Base-by-base conservation (phyloP, 1,140 invertebrate genomes). In the Manduca sexta region DNA sequence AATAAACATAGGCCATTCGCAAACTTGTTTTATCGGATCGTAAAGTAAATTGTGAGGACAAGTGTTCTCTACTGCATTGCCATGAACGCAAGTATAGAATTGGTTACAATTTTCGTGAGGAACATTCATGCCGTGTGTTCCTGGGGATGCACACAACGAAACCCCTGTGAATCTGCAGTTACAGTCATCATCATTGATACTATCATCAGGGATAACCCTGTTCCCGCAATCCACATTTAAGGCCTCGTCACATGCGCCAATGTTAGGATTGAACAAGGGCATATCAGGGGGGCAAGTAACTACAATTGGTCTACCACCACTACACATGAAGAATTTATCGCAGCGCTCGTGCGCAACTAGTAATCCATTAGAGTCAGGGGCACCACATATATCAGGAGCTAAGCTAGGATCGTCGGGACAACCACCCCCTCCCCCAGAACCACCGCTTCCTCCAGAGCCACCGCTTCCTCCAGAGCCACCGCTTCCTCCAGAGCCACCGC, bases 1-100 rank as follows among this genome's bases (percentile, higher is more conserved):
- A 6, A 94, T 88, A 55, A 86, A 74, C 49, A 86, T 48, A 33
- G 89, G 78, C 88, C 90, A 86, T 60, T 92, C 86, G 68, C 92
- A 88, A 40, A 88, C 67, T 74, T 89, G 73, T 10, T 60, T 59
- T 14, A 74, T 41, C 31, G 90, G 84, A 66, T 91, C 90, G 61
- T 88, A 92, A 49, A 88, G 65, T 48, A 88, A 87, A 7, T 55
- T 44, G 13, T 69, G 60, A 0, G 75, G 65, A 8, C 85, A 87
- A 44, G 85, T 88, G 2, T 74, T 54, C 14, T 45, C 48, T 11
- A 71, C 46, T 15, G 63, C 62, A 30, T 43, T 8, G 8, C 63
- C 60, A n/a, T 52, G 6, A 17, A 30, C 33, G 39, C 73, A 75
- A 34, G 50, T 64, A 42, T 75, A 73, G 35, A 65, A 73, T 16